phyloP scores from a whole-genome alignment of 2,797 vertebrate species.

The Mormyrus hasselquistii region DNA sequence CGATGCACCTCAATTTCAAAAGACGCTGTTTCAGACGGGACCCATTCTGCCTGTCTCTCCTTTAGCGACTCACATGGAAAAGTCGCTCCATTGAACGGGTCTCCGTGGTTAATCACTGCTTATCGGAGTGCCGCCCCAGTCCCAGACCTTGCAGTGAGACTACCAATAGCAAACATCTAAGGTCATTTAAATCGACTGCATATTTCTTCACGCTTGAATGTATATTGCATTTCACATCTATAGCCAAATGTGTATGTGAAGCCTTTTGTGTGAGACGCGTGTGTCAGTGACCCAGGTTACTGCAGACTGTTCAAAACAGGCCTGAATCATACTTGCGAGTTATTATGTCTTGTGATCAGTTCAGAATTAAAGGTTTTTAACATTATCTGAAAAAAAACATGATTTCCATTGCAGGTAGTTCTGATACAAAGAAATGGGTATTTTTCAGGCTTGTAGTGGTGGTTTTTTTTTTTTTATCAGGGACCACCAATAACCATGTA shows the following conservation, averaged over 20 bases:
- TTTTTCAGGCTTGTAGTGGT: background rate
- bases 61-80: background rate
- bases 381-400: background rate
- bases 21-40: background rate
- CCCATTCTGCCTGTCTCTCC: background rate
- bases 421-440: background rate
- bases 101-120: background rate
- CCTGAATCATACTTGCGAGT: background rate
- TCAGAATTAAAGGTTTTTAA: background rate
- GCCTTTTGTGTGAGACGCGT: background rate
- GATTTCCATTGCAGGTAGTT: background rate
- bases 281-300: background rate
- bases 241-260: background rate
- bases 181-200: slow-evolving; percentile 15
- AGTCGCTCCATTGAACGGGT: slow-evolving; percentile 1
- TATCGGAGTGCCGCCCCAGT: background rate
- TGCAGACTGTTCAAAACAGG: background rate
- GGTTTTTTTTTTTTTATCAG: too few species aligned
- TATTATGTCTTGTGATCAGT: background rate
- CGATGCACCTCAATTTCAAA: slow-evolving; percentile 4
- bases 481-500: background rate
- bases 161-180: slow-evolving; percentile 2
- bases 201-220: slow-evolving; percentile 11
- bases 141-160: background rate
- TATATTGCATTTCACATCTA: slow-evolving; percentile 6